Conservation (phyloP, 92 coral and sea anemone genomes). For the Phenganax subtilis region DNA sequence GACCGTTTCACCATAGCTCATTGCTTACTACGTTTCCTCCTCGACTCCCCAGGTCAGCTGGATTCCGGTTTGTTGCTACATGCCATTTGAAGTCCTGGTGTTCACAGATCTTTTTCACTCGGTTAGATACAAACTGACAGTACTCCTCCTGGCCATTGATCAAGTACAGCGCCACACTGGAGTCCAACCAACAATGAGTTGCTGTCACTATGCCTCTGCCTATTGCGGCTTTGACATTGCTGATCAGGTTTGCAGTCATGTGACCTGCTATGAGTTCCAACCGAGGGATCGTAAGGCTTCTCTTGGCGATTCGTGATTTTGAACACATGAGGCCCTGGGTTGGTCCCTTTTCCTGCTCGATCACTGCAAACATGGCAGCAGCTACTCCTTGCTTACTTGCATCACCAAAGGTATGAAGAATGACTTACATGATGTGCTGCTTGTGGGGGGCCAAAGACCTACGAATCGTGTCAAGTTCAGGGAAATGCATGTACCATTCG, state of each 20-base stretch:
- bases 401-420: not conserved
- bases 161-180: constrained; percentile 35
- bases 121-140: constrained; percentile 37
- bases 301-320: not conserved
- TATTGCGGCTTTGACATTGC: constrained; percentile 26
- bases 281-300: not conserved
- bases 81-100: constrained; percentile 20
- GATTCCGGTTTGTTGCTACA: constrained; percentile 30
- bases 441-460: not conserved
- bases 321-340: not conserved
- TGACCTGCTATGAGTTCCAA: not conserved
- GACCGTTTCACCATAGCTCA: constrained; percentile 30
- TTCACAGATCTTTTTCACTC: constrained; percentile 29
- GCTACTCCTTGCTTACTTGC: not conserved
- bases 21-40: constrained; percentile 26
- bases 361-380: not conserved
- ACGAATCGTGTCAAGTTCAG: not conserved
- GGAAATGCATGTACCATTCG: not conserved
- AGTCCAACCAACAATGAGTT: constrained; percentile 35
- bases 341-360: not conserved
- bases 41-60: constrained; percentile 44
- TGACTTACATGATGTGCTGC: not conserved
- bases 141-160: constrained; percentile 37
- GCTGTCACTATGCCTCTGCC: not conserved
- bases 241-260: constrained; percentile 6